These are phyloP conservation scores for Andrena fulva DNA, from an alignment of 2,888 invertebrate species.

Conservation along the genomic window DNA sequence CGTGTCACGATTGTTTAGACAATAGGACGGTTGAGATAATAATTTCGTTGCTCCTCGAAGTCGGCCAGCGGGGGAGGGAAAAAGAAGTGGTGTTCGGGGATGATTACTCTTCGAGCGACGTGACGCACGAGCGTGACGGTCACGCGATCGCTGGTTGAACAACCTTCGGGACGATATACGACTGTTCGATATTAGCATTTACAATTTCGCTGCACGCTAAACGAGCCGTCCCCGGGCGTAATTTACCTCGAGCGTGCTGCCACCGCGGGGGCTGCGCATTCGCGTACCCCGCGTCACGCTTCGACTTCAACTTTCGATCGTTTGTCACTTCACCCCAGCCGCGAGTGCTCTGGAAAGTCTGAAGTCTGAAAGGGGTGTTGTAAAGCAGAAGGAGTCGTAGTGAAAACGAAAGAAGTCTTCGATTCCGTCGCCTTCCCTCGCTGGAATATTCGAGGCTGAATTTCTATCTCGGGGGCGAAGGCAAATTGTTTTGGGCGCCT, in stretches of 20 bases:
- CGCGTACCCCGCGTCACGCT: slow-evolving; percentile 43
- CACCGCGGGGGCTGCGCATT: slow-evolving; percentile 33
- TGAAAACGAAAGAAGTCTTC: too few species aligned
- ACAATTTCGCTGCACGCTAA: slow-evolving; percentile 55
- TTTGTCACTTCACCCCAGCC: not conserved
- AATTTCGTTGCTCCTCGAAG: not conserved
- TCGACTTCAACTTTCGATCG: slow-evolving; percentile 30
- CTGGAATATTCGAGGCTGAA: not conserved
- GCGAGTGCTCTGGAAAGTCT: not conserved
- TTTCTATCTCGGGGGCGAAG: not conserved
- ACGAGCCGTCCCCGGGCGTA: slow-evolving; percentile 36
- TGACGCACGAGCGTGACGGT: slow-evolving; percentile 36
- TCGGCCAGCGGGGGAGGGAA: slow-evolving; percentile 3
- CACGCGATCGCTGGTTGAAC: slow-evolving; percentile 58
- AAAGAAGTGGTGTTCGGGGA: slow-evolving; percentile 24
- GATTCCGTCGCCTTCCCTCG: too few species aligned
- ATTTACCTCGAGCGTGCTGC: slow-evolving; percentile 24
- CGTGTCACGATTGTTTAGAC: not conserved
- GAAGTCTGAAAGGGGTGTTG: not conserved
- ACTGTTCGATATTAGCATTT: slow-evolving; percentile 53
- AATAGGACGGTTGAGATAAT: not conserved
- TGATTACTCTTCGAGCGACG: slow-evolving; percentile 38
- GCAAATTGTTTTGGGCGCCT: slow-evolving; percentile 37
- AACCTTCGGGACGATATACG: slow-evolving; percentile 45
- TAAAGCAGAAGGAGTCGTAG: not conserved